Conservation (phyloP, 2,888 invertebrate species). For the Mamestra brassicae region DNA sequence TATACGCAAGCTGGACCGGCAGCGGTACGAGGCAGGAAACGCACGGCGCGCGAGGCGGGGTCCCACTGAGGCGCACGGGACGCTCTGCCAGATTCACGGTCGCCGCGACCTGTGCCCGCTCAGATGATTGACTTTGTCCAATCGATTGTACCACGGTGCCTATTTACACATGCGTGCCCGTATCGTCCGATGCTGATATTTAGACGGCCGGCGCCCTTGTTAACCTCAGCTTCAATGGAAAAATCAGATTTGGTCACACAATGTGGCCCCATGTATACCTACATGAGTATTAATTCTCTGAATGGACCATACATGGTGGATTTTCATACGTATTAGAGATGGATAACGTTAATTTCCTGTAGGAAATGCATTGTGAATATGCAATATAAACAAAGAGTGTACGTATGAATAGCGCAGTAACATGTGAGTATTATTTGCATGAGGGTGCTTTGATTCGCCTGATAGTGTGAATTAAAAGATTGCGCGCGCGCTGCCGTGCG, state of each 20-base stretch:
- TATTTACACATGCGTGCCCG: constrained; percentile 80
- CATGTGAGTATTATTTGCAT: constrained; percentile 64
- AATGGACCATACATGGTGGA: constrained; percentile 45
- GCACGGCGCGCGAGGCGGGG: constrained; percentile 82
- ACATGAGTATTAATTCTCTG: constrained; percentile 37
- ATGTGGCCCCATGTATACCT: constrained; percentile 31
- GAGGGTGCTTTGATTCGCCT: constrained; percentile 74
- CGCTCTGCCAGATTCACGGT: constrained; percentile 86
- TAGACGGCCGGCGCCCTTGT: constrained; percentile 78
- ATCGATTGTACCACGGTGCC: constrained; percentile 85
- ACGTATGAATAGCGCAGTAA: constrained; percentile 50
- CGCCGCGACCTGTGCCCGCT: constrained; percentile 84
- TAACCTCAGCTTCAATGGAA: constrained; percentile 71
- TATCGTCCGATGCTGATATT: constrained; percentile 76
- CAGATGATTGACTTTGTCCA: constrained; percentile 88
- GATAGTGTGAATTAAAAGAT: constrained; percentile 81
- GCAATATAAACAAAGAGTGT: constrained; percentile 53
- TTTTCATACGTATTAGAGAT: constrained; percentile 46
- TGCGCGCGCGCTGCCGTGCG: constrained; percentile 71
- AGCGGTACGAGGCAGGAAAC: constrained; percentile 78
- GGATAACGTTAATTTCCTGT: constrained; percentile 55
- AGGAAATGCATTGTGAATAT: constrained; percentile 43
- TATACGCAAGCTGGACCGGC: constrained; percentile 38
- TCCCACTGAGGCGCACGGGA: constrained; percentile 81
- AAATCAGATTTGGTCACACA: constrained; percentile 72